Base-by-base conservation (phyloP, 2,797 vertebrate genomes). In the Eupleurogrammus muticus region DNA sequence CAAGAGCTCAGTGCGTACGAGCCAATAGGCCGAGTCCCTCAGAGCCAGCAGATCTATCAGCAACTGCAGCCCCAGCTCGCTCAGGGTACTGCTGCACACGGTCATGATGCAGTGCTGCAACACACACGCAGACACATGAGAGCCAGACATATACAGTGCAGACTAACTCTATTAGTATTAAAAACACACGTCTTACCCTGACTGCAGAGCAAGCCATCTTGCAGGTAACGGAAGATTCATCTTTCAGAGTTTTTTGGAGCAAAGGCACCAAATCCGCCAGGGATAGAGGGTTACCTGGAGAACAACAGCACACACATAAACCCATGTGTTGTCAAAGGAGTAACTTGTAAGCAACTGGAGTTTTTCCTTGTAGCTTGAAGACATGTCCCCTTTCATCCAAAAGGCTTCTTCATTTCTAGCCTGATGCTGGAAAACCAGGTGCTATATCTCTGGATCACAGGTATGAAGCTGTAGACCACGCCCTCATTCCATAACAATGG, bases 161-260 rank as follows among this genome's bases (percentile, higher is more conserved):
- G n/a, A 11, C 40, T 10, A 38, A 21, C 20, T 35, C 56, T 14
- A 44, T 24, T 34, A 85, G 83, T 17, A 77, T 23, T 7, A 73
- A 10, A 58, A 21, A 64, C 14, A 10, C 24, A 17, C 9, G 2
- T 50, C 96, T 95, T 89, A 99, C 98, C 95, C 96, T 95, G 69
- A 98, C 96, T 76, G 97, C 97, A 44, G 95, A 93, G 77, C 97
- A 99, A 32, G 96, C 96, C 94, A 99, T 87, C 87, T 98, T 99
- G 85, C 97, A 99, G 0, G 98, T 98, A 44, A 99, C 97, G 0
- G 97, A 99, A 7, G 97, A 99, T 42, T 97, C 96, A 20, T 99
- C 98, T 87, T 95, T 96, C 47, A 99, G 83, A 0, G 93, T 94
- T 74, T 92, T 96, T 88, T 92, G 96, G 46, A 99, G 91, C 68